These are phyloP conservation scores for Cranoglanis bouderius DNA, from an alignment of 2,113 vertebrate genomes.

Conservation along the genomic window DNA sequence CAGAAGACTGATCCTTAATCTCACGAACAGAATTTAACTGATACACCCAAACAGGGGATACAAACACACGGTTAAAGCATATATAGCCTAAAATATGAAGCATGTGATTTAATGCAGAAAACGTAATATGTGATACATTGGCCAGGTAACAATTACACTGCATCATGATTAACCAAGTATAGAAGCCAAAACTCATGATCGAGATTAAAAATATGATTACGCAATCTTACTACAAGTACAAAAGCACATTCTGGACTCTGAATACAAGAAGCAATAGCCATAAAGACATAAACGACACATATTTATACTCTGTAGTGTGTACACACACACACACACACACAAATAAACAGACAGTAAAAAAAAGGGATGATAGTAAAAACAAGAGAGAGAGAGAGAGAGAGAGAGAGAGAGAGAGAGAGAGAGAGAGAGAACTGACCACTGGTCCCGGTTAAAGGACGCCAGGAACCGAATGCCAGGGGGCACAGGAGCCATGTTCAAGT, in stretches of 20 bases:
- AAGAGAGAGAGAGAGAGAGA: neutral
- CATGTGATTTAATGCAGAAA: neutral
- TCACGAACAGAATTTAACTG: too few species aligned
- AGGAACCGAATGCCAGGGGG: constrained; percentile 73
- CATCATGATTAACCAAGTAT: neutral
- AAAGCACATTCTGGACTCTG: neutral
- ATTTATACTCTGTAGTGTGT: too few species aligned
- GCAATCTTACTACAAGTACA: neutral
- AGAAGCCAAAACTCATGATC: neutral
- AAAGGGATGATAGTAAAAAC: neutral
- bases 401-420: neutral
- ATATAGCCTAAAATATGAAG: neutral
- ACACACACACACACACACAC: too few species aligned
- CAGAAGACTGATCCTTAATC: too few species aligned
- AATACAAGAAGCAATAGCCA: neutral
- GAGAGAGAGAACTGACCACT: constrained; percentile 65
- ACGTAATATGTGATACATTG: neutral
- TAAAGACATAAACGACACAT: neutral
- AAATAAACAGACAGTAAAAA: neutral
- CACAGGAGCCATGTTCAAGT: constrained; percentile 66
- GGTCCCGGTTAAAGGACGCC: constrained; percentile 69
- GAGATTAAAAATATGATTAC: neutral
- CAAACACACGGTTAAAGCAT: neutral
- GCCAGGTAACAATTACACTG: neutral
- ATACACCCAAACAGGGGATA: too few species aligned